phyloP scores from a whole-genome alignment of 2,797 vertebrate species.

The Enteromius radiatus region DNA sequence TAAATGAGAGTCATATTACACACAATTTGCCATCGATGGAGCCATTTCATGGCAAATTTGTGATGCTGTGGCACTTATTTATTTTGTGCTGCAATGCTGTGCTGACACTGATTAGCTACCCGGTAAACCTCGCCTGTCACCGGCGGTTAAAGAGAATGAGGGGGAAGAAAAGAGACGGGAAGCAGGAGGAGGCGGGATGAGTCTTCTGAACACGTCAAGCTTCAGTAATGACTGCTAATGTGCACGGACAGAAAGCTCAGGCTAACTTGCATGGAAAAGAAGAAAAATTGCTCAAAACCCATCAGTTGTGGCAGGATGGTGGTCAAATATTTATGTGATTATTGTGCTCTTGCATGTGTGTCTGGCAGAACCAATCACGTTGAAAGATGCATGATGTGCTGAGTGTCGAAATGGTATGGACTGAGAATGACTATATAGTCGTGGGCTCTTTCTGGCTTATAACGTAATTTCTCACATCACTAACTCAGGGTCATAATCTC shows the following conservation, averaged over 20 bases:
- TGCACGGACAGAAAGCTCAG: slow-evolving; percentile 15
- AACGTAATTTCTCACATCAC: slow-evolving; percentile 26
- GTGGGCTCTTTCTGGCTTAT: background rate
- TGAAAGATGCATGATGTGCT: slow-evolving; percentile 23
- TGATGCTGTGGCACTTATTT: slow-evolving; percentile 59
- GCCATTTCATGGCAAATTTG: slow-evolving; percentile 76
- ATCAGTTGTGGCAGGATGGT: background rate
- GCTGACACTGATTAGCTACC: slow-evolving; percentile 42
- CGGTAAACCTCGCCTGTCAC: slow-evolving; percentile 56
- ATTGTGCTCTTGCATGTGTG: slow-evolving; percentile 2
- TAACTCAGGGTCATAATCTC: slow-evolving; percentile 9
- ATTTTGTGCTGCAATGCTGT: slow-evolving; percentile 40
- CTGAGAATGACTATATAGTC: background rate
- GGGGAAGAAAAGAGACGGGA: slow-evolving; percentile 22
- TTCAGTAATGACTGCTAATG: slow-evolving; percentile 47
- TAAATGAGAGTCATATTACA: slow-evolving; percentile 37
- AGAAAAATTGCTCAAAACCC: background rate
- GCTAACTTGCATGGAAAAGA: slow-evolving; percentile 19
- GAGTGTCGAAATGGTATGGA: slow-evolving; percentile 20
- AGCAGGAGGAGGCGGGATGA: slow-evolving; percentile 12
- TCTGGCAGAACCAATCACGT: slow-evolving; percentile 11
- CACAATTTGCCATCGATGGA: slow-evolving; percentile 64
- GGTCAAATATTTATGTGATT: slow-evolving; percentile 31
- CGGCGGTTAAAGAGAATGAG: slow-evolving; percentile 48
- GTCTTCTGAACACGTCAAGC: slow-evolving; percentile 1